phyloP scores from a whole-genome alignment of 2,113 vertebrate genomes.

The Grus americana region DNA sequence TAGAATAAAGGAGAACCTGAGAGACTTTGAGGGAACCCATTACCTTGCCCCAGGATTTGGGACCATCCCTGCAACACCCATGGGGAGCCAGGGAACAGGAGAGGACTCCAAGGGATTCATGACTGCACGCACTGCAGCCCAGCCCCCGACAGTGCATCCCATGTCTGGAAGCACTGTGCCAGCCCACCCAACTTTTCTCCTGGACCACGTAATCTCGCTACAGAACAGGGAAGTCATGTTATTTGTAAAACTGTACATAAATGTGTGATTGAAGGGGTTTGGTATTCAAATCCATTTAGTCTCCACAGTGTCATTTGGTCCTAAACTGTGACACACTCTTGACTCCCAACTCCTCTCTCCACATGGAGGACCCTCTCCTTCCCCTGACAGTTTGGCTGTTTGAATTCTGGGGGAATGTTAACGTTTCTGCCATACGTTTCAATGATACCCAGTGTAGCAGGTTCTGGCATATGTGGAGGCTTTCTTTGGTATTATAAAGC shows the following conservation, averaged over 20 bases:
- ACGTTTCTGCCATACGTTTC: not conserved
- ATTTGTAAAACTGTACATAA: not conserved
- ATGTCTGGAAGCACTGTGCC: rapidly evolving
- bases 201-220: not conserved
- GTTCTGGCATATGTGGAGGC: not conserved
- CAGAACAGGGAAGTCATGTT: not conserved
- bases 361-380: not conserved
- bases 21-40: rapidly evolving
- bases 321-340: not conserved
- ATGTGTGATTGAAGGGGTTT: not conserved
- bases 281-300: not conserved
- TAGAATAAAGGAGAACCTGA: not conserved
- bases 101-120: not conserved
- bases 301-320: not conserved
- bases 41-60: not conserved
- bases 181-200: not conserved
- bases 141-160: no score
- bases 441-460: not conserved
- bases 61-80: not conserved
- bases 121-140: not conserved
- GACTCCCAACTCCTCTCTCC: not conserved
- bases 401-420: not conserved
- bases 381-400: not conserved
- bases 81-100: not conserved
- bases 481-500: not conserved